Conservation (phyloP, 2,797 vertebrate genomes). For the Artibeus jamaicensis region DNA sequence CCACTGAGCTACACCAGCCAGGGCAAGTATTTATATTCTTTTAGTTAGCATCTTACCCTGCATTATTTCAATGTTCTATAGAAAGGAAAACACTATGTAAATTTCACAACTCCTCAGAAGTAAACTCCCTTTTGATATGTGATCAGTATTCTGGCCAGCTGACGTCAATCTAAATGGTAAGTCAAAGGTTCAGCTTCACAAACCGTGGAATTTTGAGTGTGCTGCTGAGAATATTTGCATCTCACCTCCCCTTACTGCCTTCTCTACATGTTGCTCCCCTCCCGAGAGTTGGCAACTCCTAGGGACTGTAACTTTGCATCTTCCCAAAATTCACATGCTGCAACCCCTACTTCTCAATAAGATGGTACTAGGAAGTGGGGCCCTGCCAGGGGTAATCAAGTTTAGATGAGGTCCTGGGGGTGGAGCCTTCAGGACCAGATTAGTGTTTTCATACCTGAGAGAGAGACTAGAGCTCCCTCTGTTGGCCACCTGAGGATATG, state of each 20-base stretch:
- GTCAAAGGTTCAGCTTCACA: background rate
- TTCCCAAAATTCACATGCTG: background rate
- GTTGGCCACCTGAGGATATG: background rate
- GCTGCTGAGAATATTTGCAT: background rate
- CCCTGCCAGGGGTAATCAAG: background rate
- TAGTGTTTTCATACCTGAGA: background rate
- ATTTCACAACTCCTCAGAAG: background rate
- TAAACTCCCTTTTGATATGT: background rate
- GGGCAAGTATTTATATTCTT: background rate
- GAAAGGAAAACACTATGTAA: background rate
- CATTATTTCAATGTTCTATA: background rate
- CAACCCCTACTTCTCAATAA: background rate
- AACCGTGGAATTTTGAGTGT: background rate
- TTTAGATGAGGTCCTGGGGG: background rate
- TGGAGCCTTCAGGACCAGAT: background rate
- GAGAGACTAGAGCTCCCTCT: background rate
- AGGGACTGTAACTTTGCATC: background rate
- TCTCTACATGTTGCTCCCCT: background rate
- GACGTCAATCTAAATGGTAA: background rate
- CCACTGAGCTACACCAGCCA: no score
- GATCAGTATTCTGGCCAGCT: background rate
- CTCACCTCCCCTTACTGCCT: background rate
- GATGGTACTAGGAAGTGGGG: background rate
- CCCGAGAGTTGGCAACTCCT: background rate
- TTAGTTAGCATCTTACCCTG: background rate